Evolutionary conservation across 2,797 vertebrate species (phyloP).

Genomic region (Aythya fuligula): DNA sequence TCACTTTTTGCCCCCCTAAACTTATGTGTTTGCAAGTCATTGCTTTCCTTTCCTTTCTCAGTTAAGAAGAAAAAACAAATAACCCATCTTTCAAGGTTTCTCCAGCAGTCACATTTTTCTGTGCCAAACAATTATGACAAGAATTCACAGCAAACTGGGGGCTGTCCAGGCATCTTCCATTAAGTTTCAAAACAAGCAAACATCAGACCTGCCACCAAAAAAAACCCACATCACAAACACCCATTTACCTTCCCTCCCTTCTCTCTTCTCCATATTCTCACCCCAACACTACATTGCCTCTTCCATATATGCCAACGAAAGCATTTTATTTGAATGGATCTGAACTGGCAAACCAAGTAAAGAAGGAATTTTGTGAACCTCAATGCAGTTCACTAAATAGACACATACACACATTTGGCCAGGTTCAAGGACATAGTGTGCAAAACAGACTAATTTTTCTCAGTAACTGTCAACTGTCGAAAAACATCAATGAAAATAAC

Average conservation of each 20-base stretch:
- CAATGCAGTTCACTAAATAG: background rate
- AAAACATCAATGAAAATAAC: conserved; percentile 16
- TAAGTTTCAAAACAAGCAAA: background rate
- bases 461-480: background rate
- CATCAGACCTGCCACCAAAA: background rate
- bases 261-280: background rate
- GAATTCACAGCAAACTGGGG: background rate
- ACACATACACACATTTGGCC: background rate
- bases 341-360: background rate
- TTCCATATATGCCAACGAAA: background rate
- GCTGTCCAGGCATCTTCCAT: background rate
- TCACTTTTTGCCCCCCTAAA: fast-evolving
- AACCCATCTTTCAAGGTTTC: background rate
- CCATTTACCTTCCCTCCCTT: background rate
- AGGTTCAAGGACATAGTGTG: background rate
- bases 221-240: background rate
- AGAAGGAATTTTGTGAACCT: background rate
- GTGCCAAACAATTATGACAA: background rate
- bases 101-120: background rate
- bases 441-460: background rate
- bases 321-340: background rate
- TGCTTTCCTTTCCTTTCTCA: background rate
- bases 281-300: background rate
- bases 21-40: background rate
- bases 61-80: background rate